Base-by-base conservation (phyloP, 2,888 invertebrate genomes). In the Notocelia uddmanniana region DNA sequence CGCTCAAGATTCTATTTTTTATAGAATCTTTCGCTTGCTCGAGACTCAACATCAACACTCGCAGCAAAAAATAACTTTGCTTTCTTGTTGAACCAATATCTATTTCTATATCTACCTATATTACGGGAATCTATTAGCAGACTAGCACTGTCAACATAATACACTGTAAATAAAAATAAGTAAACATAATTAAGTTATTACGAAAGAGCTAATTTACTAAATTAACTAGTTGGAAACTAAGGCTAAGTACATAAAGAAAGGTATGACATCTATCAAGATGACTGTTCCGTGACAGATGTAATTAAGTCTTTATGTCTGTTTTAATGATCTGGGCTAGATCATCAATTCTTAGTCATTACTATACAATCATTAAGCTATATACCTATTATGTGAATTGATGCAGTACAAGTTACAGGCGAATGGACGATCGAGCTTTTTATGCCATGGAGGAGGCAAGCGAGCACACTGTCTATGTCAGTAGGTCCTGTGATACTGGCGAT, bases 261-360 rank as follows among this genome's bases (percentile, higher is more conserved):
- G 21, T 64, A 70, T 69, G 50, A 23, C 59, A 67, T 71, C 18
- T 66, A 48, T 34, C 50, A 71, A 18, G 15, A 57, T 48, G 64
- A 41, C 50, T 18, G 69, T 70, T 70, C 45, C 54, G 58, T 71
- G 71, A 71, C 67, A 67, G 71, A 23, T 8, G 45, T 60, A 72
- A 55, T 67, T 68, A 62, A 57, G 66, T 73, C 55, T 63, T 69
- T 58, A 66, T 54, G 64, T 64, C 41, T 19, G 45, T 59, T 64
- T 59, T 59, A 69, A 69, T 69, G 64, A 59, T 58, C 57, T 68
- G 19, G 54, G 37, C 69, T 59, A 73, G 70, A 75, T 73, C 71
- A 74, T 75, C 68, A 54, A 68, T 68, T 59, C 62, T 72, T 68
- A 72, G 72, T 72, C 69, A 69, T 75, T 76, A 76, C 73, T 74